Evolutionary conservation across 2,888 invertebrate species (phyloP), one percentile per base, ranked within the genome.

Genomic region (Bembecia ichneumoniformis): DNA sequence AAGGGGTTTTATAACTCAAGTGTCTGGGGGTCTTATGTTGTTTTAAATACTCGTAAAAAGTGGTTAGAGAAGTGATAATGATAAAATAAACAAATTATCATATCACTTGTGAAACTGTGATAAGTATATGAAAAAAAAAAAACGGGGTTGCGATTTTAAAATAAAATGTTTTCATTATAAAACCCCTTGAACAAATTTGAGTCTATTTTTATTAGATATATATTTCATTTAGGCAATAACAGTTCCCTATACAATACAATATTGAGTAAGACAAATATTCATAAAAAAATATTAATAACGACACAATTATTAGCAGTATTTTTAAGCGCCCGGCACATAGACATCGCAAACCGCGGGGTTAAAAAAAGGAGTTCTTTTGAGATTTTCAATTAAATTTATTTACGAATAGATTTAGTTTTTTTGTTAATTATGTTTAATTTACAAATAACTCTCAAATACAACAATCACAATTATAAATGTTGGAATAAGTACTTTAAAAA

Each of bases 11-110:
- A 2, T 28, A 28, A 28, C 28, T 28, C 28, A 28, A 28, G 7
- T 28, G 47, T 40, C 50, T 48, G 52, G 20, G 51, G 53, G 50
- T 17, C 48, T 49, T 53, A 60, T 76, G 62, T 74, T 77, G 70
- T 76, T 76, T 68, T 66, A 68, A 58, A 53, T 61, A 59, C 58
- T 62, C 64, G 62, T 58, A 51, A 62, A 66, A 65, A 56, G 55
- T 47, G 49, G 52, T 59, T 58, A 58, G 57, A 60, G 55, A 53
- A 43, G 54, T 60, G 61, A 59, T 64, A 61, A 65, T 66, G 54
- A 58, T 54, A 59, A 58, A 62, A 63, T 64, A 66, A 60, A 66
- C 57, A 53, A 47, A 52, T 54, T 28, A 28, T 28, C 28, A 28
- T 28, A 28, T 52, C 50, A 48, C 50, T 52, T 52, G 48, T 48